Base-by-base conservation (phyloP, 1,140 invertebrate genomes). In the Rhynchophorus ferrugineus region DNA sequence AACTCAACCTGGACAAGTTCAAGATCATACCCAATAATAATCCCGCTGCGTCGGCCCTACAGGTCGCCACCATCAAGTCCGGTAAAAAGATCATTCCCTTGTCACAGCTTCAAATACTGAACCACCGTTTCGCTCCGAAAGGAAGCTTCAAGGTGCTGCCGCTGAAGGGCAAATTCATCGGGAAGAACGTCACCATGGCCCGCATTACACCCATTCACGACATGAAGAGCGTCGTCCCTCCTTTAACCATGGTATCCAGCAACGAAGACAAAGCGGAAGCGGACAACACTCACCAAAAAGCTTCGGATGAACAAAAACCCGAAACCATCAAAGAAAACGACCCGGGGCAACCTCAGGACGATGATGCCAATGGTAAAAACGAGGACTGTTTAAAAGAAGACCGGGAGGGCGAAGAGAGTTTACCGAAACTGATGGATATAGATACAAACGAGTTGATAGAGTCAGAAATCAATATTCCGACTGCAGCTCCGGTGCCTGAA, bases 1-100 rank as follows among this genome's bases (percentile, higher is more conserved):
- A 68, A 36, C 61, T 67, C 54, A 69, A 66, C 53, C 59, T 68
- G 13, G 65, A 68, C 14, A 66, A 68, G 41, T 65, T 68, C 38
- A 68, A 68, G 50, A 67, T 68, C 29, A 58, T 67, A 18, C 44
- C 62, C 3, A 63, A 51, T 18, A 56, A 43, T 44, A 47, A 41
- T 14, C 21, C 35, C 29, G 13, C 59, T 17, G 37, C 44, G 1
- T 51, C 44, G 1, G 49, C 35, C 22, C 34, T 63, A 43, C 57
- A 61, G 41, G 47, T 60, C 11, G 47, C 51, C n/a, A 60, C 61
- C 13, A 60, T 60, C 5, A 63, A 60, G 44, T 57, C 54, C 6
- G 49, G 52, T 1, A 68, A 67, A 43, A 64, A 66, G 46, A 55
- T 67, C 3, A 62, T 69, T 9, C 64, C 67, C 1, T 42, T 68